Evolutionary conservation across 2,888 invertebrate species (phyloP).

Genomic region (Cryptocephalus moraei): DNA sequence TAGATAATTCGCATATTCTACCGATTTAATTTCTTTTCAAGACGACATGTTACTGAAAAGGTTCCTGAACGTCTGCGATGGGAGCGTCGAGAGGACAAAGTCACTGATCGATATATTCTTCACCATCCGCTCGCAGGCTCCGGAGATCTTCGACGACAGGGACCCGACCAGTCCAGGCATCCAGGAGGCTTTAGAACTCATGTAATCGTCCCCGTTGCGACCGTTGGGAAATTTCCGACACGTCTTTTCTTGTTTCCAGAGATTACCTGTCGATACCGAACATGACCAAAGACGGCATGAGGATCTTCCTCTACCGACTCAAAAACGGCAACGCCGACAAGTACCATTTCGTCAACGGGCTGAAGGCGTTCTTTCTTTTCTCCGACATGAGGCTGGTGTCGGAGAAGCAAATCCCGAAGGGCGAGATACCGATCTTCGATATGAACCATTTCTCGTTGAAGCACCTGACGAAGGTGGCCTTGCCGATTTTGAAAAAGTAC

Average conservation of each 20-base stretch:
- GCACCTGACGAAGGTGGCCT: slow-evolving; percentile 52
- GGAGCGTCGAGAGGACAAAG: slow-evolving; percentile 50
- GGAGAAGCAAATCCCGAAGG: slow-evolving; percentile 49
- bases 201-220: slow-evolving; percentile 36
- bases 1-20: no score
- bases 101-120: slow-evolving; percentile 38
- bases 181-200: slow-evolving; percentile 43
- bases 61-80: slow-evolving; percentile 45
- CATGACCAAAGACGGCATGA: slow-evolving; percentile 55
- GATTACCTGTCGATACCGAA: slow-evolving; percentile 59
- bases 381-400: slow-evolving; percentile 54
- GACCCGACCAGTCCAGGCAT: slow-evolving; percentile 47
- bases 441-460: slow-evolving; percentile 53
- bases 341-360: slow-evolving; percentile 54
- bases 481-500: slow-evolving; percentile 55
- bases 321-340: slow-evolving; percentile 52
- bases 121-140: slow-evolving; percentile 47
- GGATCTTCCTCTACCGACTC: slow-evolving; percentile 55
- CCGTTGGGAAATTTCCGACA: not conserved
- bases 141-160: slow-evolving; percentile 50
- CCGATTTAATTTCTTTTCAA: slow-evolving; percentile 27
- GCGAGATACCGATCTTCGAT: slow-evolving; percentile 64
- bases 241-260: slow-evolving; percentile 36
- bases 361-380: slow-evolving; percentile 63
- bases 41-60: slow-evolving; percentile 47